Conservation (phyloP, 2,797 vertebrate genomes). For the Trachops cirrhosus region DNA sequence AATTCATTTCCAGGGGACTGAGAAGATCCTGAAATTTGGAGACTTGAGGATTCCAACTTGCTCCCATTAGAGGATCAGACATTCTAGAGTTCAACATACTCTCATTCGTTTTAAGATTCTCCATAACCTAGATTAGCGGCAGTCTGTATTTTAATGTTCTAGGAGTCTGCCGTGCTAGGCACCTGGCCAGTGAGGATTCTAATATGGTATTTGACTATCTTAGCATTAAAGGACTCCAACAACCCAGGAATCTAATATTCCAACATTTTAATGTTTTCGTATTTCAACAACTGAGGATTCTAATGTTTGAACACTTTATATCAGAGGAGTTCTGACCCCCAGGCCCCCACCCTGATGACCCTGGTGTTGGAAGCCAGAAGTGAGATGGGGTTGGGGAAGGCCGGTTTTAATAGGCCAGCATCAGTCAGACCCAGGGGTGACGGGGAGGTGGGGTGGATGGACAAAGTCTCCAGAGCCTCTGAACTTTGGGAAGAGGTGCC, state of each 20-base stretch:
- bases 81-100: neutral
- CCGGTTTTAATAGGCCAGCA: neutral
- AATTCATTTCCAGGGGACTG: neutral
- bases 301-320: neutral
- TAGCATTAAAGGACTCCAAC: neutral
- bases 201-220: neutral
- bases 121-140: neutral
- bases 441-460: neutral
- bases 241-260: neutral
- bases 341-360: neutral
- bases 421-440: neutral
- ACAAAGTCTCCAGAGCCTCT: neutral
- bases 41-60: neutral
- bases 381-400: neutral
- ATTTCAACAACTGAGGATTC: neutral
- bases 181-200: neutral
- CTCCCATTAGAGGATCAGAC: neutral
- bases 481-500: neutral
- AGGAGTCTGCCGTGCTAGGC: neutral
- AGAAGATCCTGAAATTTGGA: conserved; percentile 21
- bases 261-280: neutral
- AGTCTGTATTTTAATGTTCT: neutral
- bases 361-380: neutral
- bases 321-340: neutral
- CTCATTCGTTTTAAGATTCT: neutral